A percentile compares a stretch with the other conserved stretches of the same genome.
Conservation (phyloP, 2,797 vertebrate species). For the Chaunax sp. region DNA sequence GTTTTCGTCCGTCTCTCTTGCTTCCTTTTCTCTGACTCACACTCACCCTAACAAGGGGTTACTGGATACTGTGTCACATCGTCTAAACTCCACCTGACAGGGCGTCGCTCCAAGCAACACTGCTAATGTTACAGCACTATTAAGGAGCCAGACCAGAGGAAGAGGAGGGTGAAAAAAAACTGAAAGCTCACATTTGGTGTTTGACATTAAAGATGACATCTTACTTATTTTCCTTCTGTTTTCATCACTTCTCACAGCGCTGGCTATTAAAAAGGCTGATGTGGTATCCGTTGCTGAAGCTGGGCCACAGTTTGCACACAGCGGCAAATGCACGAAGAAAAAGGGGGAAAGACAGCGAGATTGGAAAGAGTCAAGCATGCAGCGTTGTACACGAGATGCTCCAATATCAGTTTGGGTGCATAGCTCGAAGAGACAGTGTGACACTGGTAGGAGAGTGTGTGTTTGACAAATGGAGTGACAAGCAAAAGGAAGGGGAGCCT, state of each 20-base stretch:
- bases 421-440: conserved; percentile 50
- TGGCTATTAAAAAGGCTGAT: conserved; percentile 56
- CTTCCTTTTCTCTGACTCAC: conserved; percentile 49
- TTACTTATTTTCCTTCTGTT: conserved; percentile 75
- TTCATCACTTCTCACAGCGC: conserved; percentile 69
- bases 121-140: conserved; percentile 75
- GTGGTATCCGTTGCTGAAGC: conserved; percentile 39
- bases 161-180: conserved; percentile 42
- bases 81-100: conserved; percentile 80
- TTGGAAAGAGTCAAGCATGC: conserved; percentile 48
- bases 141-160: conserved; percentile 53
- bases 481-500: conserved; percentile 51
- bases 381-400: conserved; percentile 46
- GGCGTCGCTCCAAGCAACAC: conserved; percentile 75
- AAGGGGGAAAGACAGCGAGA: conserved; percentile 16
- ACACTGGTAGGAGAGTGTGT: conserved; percentile 38
- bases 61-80: conserved; percentile 73
- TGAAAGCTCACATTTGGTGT: conserved; percentile 67
- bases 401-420: conserved; percentile 54
- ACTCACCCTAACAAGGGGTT: conserved; percentile 45
- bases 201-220: conserved; percentile 81
- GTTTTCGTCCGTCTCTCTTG: conserved; percentile 40
- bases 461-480: conserved; percentile 59
- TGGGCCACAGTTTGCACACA: conserved; percentile 19
- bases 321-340: conserved; percentile 14